Base-by-base conservation (phyloP, 1,140 invertebrate genomes). In the Camponotus pennsylvanicus region DNA sequence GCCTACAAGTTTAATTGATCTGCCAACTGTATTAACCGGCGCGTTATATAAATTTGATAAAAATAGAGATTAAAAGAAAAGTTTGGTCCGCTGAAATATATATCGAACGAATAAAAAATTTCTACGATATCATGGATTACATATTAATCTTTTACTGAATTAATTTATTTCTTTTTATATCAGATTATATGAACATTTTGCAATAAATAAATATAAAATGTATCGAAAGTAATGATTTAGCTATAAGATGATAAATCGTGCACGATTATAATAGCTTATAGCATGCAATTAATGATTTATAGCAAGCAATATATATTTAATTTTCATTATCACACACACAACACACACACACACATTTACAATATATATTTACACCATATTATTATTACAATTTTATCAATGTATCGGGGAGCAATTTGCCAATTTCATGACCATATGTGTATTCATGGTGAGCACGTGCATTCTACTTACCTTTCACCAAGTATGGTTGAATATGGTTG, bases 401-500 rank as follows among this genome's bases (percentile, higher is more conserved):
- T 40, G 15, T 40, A 59, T 15, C 7, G 34, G 3, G 37, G 3
- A 73, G 9, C 18, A 15, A 13, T 70, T 42, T 1, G 45, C 8
- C 37, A 40, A 52, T 80, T 80, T 80, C n/a, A 79, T 71, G 15
- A 80, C 70, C 15, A 27, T 15, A 27, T 9, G 32, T 18, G 63
- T 37, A 18, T 18, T n/a, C 2, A 13, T 6, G 37, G 13, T 42
- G 32, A 0, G 21, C 8, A 63, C 1, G 34, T 11, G 5, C 13
- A 27, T 55, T 85, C 18, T 57, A 71, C 92, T 93, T 89, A 96
- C 96, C 95, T 90, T 95, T 94, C 4, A 96, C 94, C 49, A 97
- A 94, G 92, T 97, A 97, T 3, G 97, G 96, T 79, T 96, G 95
- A 2, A 97, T 93, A 92, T 97, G 97, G 89, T 97, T 97, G 93